Base-by-base conservation (phyloP, 2,113 vertebrate species). In the Glareola pratincola region DNA sequence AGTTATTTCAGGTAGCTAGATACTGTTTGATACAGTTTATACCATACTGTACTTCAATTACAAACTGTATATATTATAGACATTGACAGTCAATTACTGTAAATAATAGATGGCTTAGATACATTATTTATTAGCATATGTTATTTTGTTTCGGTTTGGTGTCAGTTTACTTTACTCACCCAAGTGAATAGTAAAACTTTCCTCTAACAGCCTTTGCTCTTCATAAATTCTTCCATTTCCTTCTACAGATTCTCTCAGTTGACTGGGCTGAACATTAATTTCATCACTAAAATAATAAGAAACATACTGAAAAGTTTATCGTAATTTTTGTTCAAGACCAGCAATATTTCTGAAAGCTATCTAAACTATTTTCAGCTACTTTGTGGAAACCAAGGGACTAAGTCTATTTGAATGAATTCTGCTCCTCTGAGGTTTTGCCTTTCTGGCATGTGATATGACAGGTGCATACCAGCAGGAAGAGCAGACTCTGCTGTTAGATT, bases 151-250 rank as follows among this genome's bases (percentile, higher is more conserved):
- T 67, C 37, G 29, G 12, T 87, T 74, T 82, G 16, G 34, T 63
- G 34, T 50, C 59, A 39, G 14, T 59, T 84, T 77, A 60, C 16
- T 83, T 48, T 30, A 90, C 97, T 96, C 97, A 99, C 99, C 99
- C 92, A 99, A 97, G 96, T 99, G 99, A 92, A 99, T 99, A 71
- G 99, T 99, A 97, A 99, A 99, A 89, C 99, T 99, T 97, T 99
- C 99, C 97, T 99, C 99, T 97, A 99, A 96, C 93, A 99, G 99
- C 72, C 98, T 98, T 91, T 99, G 99, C 81, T 99, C 99, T 96
- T 99, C 99, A 94, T 99, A 99, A 95, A 99, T 97, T 96, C 99
- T 98, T 72, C 98, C 98, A 41, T 98, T 98, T 37, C 98, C 95
- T 77, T 99, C 99, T n/a, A 96, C 85, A 6, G 98, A 98, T 95